phyloP scores from a whole-genome alignment of 2,888 invertebrate genomes.

The Eupeodes luniger region DNA sequence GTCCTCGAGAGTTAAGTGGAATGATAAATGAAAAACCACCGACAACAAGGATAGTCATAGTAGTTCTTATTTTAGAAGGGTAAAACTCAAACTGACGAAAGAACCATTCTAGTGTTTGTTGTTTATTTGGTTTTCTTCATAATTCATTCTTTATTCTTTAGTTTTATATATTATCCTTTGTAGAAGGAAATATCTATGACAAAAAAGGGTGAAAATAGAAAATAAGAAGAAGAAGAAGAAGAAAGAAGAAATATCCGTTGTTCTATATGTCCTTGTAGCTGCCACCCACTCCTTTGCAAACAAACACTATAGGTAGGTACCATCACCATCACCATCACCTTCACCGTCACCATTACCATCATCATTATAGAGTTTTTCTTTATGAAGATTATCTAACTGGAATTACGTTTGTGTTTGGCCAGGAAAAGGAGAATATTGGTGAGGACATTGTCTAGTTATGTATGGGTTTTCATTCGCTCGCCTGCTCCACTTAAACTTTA shows the following conservation, averaged over 20 bases:
- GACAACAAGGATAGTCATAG: constrained; percentile 12
- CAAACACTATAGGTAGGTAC: not conserved
- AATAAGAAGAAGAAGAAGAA: not conserved
- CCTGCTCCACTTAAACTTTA: constrained; percentile 15
- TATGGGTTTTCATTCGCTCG: not conserved
- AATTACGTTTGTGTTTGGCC: constrained; percentile 63
- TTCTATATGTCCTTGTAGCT: constrained; percentile 24
- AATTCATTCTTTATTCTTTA: constrained; percentile 71
- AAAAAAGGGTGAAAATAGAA: constrained; percentile 32
- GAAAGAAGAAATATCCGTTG: not conserved
- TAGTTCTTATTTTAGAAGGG: no score
- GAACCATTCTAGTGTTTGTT: constrained; percentile 53
- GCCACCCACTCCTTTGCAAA: not conserved
- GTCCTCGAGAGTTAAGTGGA: constrained; percentile 40
- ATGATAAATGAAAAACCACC: constrained; percentile 72
- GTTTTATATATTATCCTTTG: constrained; percentile 41
- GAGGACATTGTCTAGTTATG: constrained; percentile 41
- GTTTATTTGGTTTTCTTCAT: constrained; percentile 69
- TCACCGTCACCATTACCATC: constrained; percentile 27
- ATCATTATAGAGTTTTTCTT: constrained; percentile 4
- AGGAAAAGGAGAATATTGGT: constrained; percentile 29
- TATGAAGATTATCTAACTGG: constrained; percentile 41
- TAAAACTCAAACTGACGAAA: constrained; percentile 60
- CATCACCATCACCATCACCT: not conserved
- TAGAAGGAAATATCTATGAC: constrained; percentile 58